Percentiles rank a stretch among this genome's conserved stretches.
Conservation (phyloP, 1,140 invertebrate genomes). For the Dreissena polymorpha region DNA sequence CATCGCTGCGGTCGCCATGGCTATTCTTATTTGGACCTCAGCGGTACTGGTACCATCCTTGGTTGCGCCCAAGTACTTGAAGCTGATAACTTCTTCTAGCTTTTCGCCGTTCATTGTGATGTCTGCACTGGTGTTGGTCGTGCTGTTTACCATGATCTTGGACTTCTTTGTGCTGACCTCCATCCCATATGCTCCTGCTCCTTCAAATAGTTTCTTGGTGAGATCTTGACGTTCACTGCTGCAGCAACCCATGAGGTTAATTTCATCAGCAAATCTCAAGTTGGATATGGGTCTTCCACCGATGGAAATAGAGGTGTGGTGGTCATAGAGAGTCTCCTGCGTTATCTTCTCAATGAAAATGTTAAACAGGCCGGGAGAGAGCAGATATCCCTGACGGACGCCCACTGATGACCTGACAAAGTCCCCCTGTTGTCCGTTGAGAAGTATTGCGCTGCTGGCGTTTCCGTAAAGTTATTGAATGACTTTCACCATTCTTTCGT, state of each 20-base stretch:
- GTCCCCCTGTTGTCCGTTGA: constrained; percentile 37
- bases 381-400: constrained; percentile 58
- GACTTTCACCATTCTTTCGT: constrained; percentile 22
- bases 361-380: constrained; percentile 56
- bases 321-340: constrained; percentile 41
- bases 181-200: constrained; percentile 36
- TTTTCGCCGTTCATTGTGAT: too few species aligned
- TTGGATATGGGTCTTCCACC: constrained; percentile 44
- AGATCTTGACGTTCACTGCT: constrained; percentile 16
- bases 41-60: constrained; percentile 40
- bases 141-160: constrained; percentile 44
- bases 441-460: constrained; percentile 50
- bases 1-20: constrained; percentile 20
- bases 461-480: constrained; percentile 52
- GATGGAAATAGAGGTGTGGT: constrained; percentile 52
- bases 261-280: constrained; percentile 57
- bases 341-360: constrained; percentile 56
- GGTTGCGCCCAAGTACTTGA: constrained; percentile 7
- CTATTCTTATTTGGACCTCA: constrained; percentile 40
- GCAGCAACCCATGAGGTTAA: constrained; percentile 41
- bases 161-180: constrained; percentile 53
- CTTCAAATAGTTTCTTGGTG: neutral
- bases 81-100: too few species aligned
- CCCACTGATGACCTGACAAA: constrained; percentile 56
- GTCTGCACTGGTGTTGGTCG: too few species aligned